Evolutionary conservation across 1,140 invertebrate genomes (phyloP).

Genomic region (Drosophila truncata): DNA sequence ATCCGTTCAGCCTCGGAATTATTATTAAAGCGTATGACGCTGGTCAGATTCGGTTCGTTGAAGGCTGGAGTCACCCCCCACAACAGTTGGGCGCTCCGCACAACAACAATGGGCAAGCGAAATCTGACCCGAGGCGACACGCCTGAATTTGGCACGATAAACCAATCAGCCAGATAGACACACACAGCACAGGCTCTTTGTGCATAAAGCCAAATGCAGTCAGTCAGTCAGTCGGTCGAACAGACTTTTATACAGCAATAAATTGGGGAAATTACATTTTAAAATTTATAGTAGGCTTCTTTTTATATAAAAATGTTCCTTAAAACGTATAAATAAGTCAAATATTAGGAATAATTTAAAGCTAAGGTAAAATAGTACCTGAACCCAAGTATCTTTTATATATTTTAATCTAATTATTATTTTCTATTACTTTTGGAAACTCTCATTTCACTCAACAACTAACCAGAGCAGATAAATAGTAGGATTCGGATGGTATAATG

Average conservation of each 20-base stretch:
- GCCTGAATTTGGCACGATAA: constrained; percentile 81
- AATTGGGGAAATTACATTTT: neutral
- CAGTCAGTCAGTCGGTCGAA: constrained; percentile 17
- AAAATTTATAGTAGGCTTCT: neutral
- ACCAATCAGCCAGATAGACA: constrained; percentile 70
- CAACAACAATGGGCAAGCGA: constrained; percentile 53
- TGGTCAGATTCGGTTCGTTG: constrained; percentile 49
- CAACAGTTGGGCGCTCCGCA: constrained; percentile 10
- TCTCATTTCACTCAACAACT: too few relatives aligned
- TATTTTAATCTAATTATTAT: too few relatives aligned
- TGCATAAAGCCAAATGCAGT: constrained; percentile 56
- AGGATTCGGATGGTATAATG: neutral
- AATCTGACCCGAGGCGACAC: constrained; percentile 76
- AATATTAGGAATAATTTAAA: neutral
- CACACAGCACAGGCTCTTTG: constrained; percentile 27
- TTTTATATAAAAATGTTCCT: too few relatives aligned
- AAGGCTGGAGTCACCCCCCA: constrained; percentile 37
- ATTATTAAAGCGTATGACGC: constrained; percentile 54
- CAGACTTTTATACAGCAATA: constrained; percentile 14
- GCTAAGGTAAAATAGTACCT: too few relatives aligned
- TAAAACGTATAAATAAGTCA: neutral
- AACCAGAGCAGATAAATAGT: too few relatives aligned
- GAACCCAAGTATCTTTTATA: neutral
- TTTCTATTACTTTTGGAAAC: too few relatives aligned
- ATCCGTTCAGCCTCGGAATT: constrained; percentile 74